Percentiles rank a stretch among this genome's conserved stretches.
Evolutionary conservation across 2,113 vertebrate genomes (phyloP).

Genomic region (Gnathonemus echidnorhynchus): DNA sequence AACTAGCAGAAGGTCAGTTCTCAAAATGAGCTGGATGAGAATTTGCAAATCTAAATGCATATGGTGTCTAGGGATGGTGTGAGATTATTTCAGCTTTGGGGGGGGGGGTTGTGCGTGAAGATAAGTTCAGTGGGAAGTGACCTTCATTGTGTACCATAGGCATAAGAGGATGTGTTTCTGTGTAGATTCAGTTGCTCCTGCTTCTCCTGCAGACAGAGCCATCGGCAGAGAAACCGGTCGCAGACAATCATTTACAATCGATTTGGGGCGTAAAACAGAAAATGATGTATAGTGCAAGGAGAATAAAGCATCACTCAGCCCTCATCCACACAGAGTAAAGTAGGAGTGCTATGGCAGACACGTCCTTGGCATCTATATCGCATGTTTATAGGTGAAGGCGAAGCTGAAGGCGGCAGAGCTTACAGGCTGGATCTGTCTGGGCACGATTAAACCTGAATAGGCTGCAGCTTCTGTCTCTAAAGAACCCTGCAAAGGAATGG

Average conservation of each 20-base stretch:
- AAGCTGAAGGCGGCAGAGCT: background rate
- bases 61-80: background rate
- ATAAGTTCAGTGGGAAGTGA: background rate
- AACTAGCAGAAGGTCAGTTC: background rate
- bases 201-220: background rate
- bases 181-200: background rate
- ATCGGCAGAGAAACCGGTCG: background rate
- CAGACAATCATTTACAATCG: background rate
- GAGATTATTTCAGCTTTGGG: background rate
- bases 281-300: background rate
- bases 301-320: background rate
- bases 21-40: background rate
- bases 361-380: background rate
- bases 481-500: background rate
- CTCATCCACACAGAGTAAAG: background rate
- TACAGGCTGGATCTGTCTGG: background rate
- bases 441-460: background rate
- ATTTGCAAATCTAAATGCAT: background rate
- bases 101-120: background rate
- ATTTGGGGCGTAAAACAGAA: background rate
- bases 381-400: background rate
- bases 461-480: background rate
- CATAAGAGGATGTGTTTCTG: background rate
- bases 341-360: background rate
- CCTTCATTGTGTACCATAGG: background rate